Base-by-base conservation (phyloP, 2,797 vertebrate genomes). In the Eulemur rubriventer region DNA sequence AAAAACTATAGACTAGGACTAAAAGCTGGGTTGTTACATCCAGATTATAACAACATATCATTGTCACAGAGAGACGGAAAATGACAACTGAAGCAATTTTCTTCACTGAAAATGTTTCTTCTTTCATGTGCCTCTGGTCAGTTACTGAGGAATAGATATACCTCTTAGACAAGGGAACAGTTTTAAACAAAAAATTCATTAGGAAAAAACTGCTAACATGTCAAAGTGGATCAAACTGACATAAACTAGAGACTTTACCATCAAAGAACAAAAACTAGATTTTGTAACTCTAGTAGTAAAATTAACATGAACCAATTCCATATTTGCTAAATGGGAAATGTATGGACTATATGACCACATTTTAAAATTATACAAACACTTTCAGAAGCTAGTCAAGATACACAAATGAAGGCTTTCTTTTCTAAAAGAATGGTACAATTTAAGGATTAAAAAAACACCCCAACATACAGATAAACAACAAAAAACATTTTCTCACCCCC, bases 31-130 rank as follows among this genome's bases (percentile, higher is more conserved):
- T 61, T 73, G 33, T n/a, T 90, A 86, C 2, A 89, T 88, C 38
- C 94, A 28, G 43, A 89, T 87, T 91, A 76, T 41, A 91, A 65
- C 73, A 91, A 73, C 24, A 95, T 78, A 83, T 81, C 76, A 81
- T 9, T 48, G 48, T 85, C 55, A 93, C 1, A 85, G 67, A 86
- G 16, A 43, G 41, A 24, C 11, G 6, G 28, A 92, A 91, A 96
- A 76, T 57, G 41, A 88, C 72, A 87, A 67, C 0, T 10, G 52
- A 88, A 92, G 65, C 46, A 84, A 50, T 48, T 76, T 83, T 90
- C 92, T 76, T 94, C 82, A 88, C 61, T 92, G 88, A 85, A 97
- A 96, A 91, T 86, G 43, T 78, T 94, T 95, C 65, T 94, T 97
- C 79, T 80, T 95, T 94, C 89, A 70, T 41, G 57, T 69, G 73